Conservation (phyloP, 2,113 vertebrate genomes). For the Martes martes region DNA sequence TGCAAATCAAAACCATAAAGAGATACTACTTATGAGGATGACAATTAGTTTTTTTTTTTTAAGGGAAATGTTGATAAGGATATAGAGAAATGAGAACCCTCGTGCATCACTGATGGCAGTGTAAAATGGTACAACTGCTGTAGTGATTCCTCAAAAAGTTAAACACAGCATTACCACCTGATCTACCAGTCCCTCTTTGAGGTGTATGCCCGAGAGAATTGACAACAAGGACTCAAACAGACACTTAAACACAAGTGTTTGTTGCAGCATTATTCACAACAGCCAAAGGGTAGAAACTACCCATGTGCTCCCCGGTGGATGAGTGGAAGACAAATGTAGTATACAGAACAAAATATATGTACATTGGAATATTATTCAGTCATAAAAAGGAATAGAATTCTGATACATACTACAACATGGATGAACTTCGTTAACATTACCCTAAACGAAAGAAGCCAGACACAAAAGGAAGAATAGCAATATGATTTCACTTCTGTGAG, state of each 20-base stretch:
- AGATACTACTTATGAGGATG: neutral
- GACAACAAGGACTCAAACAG: neutral
- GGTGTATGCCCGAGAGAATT: neutral
- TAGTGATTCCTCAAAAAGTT: neutral
- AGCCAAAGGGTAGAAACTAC: neutral
- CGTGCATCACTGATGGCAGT: neutral
- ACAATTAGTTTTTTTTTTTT: neutral
- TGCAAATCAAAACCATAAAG: neutral
- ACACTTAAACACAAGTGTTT: neutral
- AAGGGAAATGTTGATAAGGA: neutral
- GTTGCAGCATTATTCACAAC: neutral
- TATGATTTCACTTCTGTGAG: too few relatives aligned
- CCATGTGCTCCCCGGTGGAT: accelerated
- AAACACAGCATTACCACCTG: neutral
- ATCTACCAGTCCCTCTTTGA: neutral
- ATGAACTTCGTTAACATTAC: neutral
- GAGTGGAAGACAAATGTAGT: neutral
- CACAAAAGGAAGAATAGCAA: neutral
- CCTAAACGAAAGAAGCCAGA: neutral
- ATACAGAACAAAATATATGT: neutral
- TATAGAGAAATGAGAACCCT: neutral
- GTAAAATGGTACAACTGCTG: neutral
- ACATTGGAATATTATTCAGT: neutral
- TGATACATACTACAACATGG: neutral
- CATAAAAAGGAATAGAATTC: neutral